phyloP scores from a whole-genome alignment of 2,113 vertebrate species.

The Barbus barbus region DNA sequence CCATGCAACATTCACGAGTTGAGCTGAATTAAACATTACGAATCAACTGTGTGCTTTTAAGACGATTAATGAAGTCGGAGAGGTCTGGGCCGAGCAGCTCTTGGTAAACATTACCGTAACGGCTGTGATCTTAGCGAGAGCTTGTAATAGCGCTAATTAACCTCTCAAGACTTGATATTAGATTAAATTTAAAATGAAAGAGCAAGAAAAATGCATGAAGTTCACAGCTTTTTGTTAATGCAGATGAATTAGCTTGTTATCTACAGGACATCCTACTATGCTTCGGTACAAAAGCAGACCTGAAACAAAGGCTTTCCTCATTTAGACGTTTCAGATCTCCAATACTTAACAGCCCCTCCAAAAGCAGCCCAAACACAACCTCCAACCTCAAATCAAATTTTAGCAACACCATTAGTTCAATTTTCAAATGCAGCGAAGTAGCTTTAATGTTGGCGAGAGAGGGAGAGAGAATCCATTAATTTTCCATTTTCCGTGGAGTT shows the following conservation, averaged over 20 bases:
- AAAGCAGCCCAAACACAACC: conserved; percentile 58
- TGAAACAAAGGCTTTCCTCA: conserved; percentile 75
- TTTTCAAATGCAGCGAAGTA: conserved; percentile 69
- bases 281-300: conserved; percentile 67
- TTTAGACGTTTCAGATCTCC: conserved; percentile 61
- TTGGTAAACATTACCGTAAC: conserved; percentile 68
- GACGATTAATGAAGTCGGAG: conserved; percentile 71
- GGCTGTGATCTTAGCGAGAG: conserved; percentile 70
- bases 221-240: not conserved
- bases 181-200: conserved; percentile 59
- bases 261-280: conserved; percentile 71
- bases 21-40: conserved; percentile 80
- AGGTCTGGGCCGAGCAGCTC: conserved; percentile 54
- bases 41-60: conserved; percentile 73
- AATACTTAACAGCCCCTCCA: conserved; percentile 3
- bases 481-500: conserved; percentile 77
- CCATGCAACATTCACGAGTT: conserved; percentile 77
- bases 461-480: conserved; percentile 76
- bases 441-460: conserved; percentile 55
- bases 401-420: conserved; percentile 71
- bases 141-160: conserved; percentile 75
- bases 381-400: conserved; percentile 74
- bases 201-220: not conserved
- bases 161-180: conserved; percentile 67
- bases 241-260: conserved; percentile 56